Base-by-base conservation (phyloP, 2,888 invertebrate genomes). In the Flexamia atlantica region DNA sequence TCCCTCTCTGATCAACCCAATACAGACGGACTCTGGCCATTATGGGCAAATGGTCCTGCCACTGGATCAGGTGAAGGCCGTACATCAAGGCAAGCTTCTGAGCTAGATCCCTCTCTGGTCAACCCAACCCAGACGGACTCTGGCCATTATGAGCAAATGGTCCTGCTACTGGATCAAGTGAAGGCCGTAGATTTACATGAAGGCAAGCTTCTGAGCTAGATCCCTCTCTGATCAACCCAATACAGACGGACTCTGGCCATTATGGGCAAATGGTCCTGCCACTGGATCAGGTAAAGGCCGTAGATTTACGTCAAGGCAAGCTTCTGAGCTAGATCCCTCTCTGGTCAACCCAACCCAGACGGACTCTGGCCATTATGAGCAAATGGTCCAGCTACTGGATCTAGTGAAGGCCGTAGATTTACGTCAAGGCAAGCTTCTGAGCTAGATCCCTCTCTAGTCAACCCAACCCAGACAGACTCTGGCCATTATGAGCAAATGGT, bases 381-480 rank as follows among this genome's bases (percentile, higher is more conserved):
- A 57, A 57, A 57, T 57, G 57, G 64, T 28, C 64, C 64, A 64
- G 64, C 64, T 64, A 64, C 64, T 28, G 64, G 30, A 64, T 28
- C 64, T 28, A 14, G 2, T 30, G 7, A 30, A 64, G 28, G 64
- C 12, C 7, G 23, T 23, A 20, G 57, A 5, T 7, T 57, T 23
- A 57, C 23, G 7, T 23, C 57, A 57, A 23, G 25, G 57, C 25
- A 1, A 57, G 57, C 20, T 57, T 23, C 57, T 23, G 25, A 25
- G 57, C 57, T 25, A 7, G 57, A 57, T 3, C 3, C 57, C 20
- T 57, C 57, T 7, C 57, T 23, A 23, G 57, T 57, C 57, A 57
- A 12, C 57, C 23, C 57, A 57, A 14, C 23, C 23, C 25, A 57
- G 14, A 5, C 57, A 23, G 25, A 57, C 57, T 23, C 23, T 57